phyloP scores from a whole-genome alignment of 2,888 invertebrate genomes.

The Horisme vitalbata region DNA sequence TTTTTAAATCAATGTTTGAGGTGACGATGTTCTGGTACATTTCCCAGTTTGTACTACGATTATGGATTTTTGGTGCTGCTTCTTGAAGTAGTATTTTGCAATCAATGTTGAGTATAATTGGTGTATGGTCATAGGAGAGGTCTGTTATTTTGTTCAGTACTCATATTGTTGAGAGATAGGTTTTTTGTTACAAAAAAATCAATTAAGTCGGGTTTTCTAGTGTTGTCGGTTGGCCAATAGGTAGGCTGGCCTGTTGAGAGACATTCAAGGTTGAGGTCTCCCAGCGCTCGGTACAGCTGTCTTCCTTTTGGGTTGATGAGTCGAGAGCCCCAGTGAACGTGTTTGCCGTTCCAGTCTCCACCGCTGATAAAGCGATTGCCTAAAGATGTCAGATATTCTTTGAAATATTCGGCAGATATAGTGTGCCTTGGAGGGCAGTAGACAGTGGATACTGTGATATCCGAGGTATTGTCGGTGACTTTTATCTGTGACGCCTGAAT shows the following conservation, averaged over 20 bases:
- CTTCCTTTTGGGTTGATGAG: conserved; percentile 3
- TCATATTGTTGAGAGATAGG: no score
- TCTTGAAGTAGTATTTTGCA: no score
- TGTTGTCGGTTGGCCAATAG: no score
- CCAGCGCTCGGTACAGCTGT: neutral
- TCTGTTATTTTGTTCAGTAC: neutral
- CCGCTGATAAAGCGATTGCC: conserved; percentile 18
- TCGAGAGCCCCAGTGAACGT: conserved; percentile 7
- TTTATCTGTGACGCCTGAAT: no score
- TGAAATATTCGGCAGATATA: neutral
- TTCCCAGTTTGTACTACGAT: neutral
- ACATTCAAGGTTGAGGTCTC: neutral
- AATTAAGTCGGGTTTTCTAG: no score
- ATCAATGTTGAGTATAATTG: neutral
- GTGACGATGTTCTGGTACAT: neutral
- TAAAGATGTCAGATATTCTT: conserved; percentile 23
- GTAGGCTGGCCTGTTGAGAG: no score
- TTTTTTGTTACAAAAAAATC: no score
- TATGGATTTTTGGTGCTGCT: neutral
- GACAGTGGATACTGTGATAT: no score
- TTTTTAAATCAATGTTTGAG: neutral
- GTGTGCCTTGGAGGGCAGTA: no score
- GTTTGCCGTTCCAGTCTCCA: conserved; percentile 22
- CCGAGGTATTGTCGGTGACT: no score
- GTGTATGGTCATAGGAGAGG: neutral